Percentiles rank a stretch among this genome's conserved stretches.
Evolutionary conservation across 2,888 invertebrate species (phyloP).

Genomic region (Heliconius hortense): DNA sequence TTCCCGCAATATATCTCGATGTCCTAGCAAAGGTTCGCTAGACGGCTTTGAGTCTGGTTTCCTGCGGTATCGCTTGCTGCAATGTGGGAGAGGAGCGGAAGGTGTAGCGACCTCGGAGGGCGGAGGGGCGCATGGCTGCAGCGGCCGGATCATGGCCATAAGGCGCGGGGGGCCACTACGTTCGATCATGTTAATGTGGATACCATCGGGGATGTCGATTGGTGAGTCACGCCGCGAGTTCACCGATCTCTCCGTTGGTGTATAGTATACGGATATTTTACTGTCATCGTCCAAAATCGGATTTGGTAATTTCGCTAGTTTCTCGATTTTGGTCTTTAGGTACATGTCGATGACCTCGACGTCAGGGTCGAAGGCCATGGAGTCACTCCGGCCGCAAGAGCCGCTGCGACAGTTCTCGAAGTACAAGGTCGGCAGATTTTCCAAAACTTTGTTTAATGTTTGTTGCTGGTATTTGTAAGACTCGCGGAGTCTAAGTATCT

Average conservation of each 20-base stretch:
- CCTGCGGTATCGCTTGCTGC: slow-evolving; percentile 42
- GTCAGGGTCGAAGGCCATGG: slow-evolving; percentile 86
- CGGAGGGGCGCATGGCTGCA: slow-evolving; percentile 56
- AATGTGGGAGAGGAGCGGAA: slow-evolving; percentile 51
- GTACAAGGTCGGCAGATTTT: slow-evolving; percentile 94
- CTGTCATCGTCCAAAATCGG: slow-evolving; percentile 83
- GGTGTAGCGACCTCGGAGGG: slow-evolving; percentile 32
- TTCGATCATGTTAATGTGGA: slow-evolving; percentile 85
- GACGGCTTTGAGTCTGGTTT: slow-evolving; percentile 55
- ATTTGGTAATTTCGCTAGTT: slow-evolving; percentile 79
- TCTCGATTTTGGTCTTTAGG: slow-evolving; percentile 85
- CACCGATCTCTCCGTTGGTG: slow-evolving; percentile 87
- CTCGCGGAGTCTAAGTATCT: slow-evolving; percentile 93
- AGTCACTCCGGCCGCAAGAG: slow-evolving; percentile 89
- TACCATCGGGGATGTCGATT: slow-evolving; percentile 71
- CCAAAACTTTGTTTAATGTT: slow-evolving; percentile 95
- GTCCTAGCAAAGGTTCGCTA: slow-evolving; percentile 73
- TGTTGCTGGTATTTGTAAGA: slow-evolving; percentile 98
- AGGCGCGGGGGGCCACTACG: slow-evolving; percentile 59
- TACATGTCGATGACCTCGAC: slow-evolving; percentile 85
- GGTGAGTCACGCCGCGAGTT: slow-evolving; percentile 74
- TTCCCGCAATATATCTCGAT: slow-evolving; percentile 49
- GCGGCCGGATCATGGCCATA: slow-evolving; percentile 65
- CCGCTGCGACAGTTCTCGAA: slow-evolving; percentile 96
- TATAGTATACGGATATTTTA: slow-evolving; percentile 89